A percentile compares a stretch with the other conserved stretches of the same genome.
Evolutionary conservation across 2,113 vertebrate genomes (phyloP).

Genomic region (Typhlomys cinereus): DNA sequence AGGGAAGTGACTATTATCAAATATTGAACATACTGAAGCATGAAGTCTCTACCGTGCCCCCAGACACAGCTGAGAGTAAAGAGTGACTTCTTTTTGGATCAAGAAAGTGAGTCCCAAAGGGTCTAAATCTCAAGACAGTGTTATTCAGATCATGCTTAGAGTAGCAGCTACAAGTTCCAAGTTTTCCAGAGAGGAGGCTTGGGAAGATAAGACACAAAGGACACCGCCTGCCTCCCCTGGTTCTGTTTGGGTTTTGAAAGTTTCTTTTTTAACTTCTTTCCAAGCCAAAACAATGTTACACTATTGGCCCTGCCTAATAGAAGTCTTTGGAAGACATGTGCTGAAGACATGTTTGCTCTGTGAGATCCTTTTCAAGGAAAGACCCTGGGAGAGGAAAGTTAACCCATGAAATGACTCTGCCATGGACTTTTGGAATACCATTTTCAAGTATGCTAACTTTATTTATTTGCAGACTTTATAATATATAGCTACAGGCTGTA

Average conservation of each 20-base stretch:
- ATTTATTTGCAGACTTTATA: not conserved
- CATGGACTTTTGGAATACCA: not conserved
- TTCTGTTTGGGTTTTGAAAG: no score
- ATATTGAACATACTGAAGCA: not conserved
- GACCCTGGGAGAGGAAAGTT: not conserved
- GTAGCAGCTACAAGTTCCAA: not conserved
- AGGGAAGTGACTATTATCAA: slow-evolving; percentile 51
- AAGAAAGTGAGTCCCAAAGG: not conserved
- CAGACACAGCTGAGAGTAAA: not conserved
- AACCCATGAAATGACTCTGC: not conserved
- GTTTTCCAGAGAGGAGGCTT: not conserved
- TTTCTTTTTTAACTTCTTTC: not conserved
- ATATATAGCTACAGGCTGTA: not conserved
- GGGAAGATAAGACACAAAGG: not conserved
- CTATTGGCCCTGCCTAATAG: not conserved
- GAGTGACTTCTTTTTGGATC: not conserved
- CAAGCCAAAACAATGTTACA: not conserved
- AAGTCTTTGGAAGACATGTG: not conserved
- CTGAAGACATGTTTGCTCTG: not conserved
- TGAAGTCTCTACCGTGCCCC: not conserved
- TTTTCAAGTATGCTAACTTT: not conserved
- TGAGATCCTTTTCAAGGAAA: not conserved
- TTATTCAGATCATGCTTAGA: not conserved
- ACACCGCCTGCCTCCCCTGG: no score
- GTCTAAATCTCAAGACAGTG: not conserved